Evolutionary conservation across 2,797 vertebrate genomes (phyloP).

Genomic region (Gouania willdenowi): DNA sequence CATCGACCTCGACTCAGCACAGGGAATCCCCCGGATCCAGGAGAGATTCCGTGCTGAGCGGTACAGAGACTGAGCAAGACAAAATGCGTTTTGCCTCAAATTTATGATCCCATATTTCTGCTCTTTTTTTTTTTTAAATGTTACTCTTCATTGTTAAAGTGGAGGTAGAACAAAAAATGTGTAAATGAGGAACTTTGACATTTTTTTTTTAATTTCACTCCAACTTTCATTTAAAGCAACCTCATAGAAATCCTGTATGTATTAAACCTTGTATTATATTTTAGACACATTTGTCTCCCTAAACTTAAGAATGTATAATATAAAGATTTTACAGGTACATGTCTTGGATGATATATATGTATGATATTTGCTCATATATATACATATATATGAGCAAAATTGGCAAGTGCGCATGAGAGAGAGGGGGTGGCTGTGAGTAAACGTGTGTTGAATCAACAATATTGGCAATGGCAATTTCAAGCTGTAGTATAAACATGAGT

Average conservation of each 20-base stretch:
- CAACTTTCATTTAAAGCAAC: conserved; percentile 77
- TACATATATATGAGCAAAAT: conserved; percentile 30
- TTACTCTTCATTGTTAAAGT: conserved; percentile 75
- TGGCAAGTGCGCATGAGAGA: conserved; percentile 47
- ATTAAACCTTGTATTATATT: conserved; percentile 87
- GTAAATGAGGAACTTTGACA: conserved; percentile 66
- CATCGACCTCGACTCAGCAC: conserved; percentile 71
- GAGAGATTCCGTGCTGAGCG: conserved; percentile 89
- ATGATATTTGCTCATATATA: conserved; percentile 18
- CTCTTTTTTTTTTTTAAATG: conserved; percentile 51
- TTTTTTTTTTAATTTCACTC: conserved; percentile 77
- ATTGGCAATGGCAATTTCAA: conserved; percentile 78
- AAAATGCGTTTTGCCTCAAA: conserved; percentile 97
- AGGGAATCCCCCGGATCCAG: conserved; percentile 85
- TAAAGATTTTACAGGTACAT: conserved; percentile 78
- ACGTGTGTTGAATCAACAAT: conserved; percentile 67
- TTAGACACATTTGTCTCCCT: conserved; percentile 89
- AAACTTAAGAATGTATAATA: conserved; percentile 90
- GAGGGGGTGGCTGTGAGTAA: conserved; percentile 38
- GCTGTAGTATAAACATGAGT: conserved; percentile 81
- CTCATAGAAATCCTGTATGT: conserved; percentile 86
- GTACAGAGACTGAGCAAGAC: conserved; percentile 93
- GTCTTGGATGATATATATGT: conserved; percentile 28
- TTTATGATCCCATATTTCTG: conserved; percentile 86
- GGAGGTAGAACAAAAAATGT: conserved; percentile 74